Base-by-base conservation (phyloP, 2,113 vertebrate genomes). In the Forbesichthys agassizii region DNA sequence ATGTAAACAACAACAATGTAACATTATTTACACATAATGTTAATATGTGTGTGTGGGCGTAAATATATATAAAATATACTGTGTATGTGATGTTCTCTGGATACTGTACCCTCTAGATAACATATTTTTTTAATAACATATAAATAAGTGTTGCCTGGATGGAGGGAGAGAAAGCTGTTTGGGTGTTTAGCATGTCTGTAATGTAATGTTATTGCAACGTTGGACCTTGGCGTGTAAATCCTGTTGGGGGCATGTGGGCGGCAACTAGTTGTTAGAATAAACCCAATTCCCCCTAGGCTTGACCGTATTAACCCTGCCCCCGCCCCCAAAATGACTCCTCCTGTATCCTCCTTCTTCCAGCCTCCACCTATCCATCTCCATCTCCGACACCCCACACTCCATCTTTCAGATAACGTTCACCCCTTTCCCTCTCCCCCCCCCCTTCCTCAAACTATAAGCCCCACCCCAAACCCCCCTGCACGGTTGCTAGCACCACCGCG, bases 401-500 rank as follows among this genome's bases (percentile, higher is more conserved):
- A 53, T 60, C 70, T 55, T 60, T 71, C 64, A 73, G 68, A 78
- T 27, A 2, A 46, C 5, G 33, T 46, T 11, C 47, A 18, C 12
- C 52, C 52, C 63, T 27, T 16, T 33, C 48, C 36, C 68, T 8
- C 7, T 27, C 52, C n/a, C 13, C 52, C 5, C 13, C 52, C 53
- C 11, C 53, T 1, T 12, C 8, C 52, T 0, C 52, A 16, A 12
- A 14, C 53, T 5, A n/a, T 12, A 11, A 53, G 18, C 55, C 57
- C 16, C 64, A 49, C 12, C 56, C n/a, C 48, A 62, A 68, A 60
- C 52, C 61, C 52, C 53, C 67, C 56, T 57, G 27, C 27, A 27
- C 71, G 3, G 13, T 88, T 78, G 86, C 88, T 82, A 76, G 68
- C 53, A 66, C 57, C 9, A 18, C 2, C 27, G 66, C 80, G 78